Evolutionary conservation across 2,113 vertebrate genomes (phyloP).

Genomic region (Prionailurus bengalensis): DNA sequence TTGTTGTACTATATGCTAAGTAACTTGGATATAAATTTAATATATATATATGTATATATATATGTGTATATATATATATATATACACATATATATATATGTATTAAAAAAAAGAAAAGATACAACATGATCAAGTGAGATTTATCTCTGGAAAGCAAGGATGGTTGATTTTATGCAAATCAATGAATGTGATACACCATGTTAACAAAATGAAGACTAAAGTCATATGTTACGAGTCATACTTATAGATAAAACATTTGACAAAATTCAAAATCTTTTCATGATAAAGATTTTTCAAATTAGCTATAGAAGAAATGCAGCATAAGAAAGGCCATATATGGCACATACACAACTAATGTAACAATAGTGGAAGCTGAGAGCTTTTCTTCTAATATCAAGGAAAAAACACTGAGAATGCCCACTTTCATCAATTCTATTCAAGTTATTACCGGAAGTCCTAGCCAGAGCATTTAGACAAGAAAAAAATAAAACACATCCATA

Average conservation of each 20-base stretch:
- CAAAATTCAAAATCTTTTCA: background rate
- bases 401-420: background rate
- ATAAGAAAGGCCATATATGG: background rate
- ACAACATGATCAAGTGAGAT: background rate
- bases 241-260: background rate
- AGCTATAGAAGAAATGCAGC: background rate
- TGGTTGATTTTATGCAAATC: background rate
- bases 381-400: background rate
- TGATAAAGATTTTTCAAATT: background rate
- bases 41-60: too few species aligned
- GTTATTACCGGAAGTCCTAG: background rate
- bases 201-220: background rate
- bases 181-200: background rate
- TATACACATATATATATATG: too few species aligned
- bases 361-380: background rate
- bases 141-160: background rate
- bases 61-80: too few species aligned
- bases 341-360: background rate
- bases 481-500: background rate
- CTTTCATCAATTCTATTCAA: background rate
- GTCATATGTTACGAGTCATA: background rate
- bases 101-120: too few species aligned
- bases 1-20: too few species aligned
- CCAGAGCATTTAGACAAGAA: background rate
- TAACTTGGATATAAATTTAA: too few species aligned